A percentile compares a stretch with the other conserved stretches of the same genome.
phyloP scores from a whole-genome alignment of 2,113 vertebrate genomes.

The Ploceus nigricollis region DNA sequence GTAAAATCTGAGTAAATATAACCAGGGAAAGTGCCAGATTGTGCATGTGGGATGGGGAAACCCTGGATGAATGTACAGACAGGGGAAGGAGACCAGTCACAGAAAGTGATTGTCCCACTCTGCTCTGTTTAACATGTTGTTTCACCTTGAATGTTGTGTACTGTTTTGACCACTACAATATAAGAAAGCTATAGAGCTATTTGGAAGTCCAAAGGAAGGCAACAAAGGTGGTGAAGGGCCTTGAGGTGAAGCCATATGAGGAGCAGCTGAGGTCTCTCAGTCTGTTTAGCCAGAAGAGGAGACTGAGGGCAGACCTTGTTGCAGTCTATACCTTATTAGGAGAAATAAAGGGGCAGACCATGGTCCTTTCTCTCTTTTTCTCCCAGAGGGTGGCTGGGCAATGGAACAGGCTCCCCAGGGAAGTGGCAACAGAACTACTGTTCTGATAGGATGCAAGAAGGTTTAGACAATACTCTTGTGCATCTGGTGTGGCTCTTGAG shows the following conservation, averaged over 20 bases:
- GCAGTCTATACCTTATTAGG: no score
- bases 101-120: rapidly evolving
- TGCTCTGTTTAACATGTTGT: neutral
- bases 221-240: neutral
- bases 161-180: neutral
- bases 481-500: no score
- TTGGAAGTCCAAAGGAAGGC: neutral
- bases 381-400: rapidly evolving
- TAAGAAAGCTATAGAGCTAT: neutral
- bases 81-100: neutral
- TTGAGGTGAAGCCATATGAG: neutral
- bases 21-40: neutral
- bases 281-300: neutral
- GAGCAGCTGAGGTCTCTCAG: neutral
- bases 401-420: neutral
- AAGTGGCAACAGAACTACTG: neutral
- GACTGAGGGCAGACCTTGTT: neutral
- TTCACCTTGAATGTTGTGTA: neutral
- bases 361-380: neutral
- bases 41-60: neutral
- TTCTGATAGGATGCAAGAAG: neutral
- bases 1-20: neutral
- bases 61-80: neutral
- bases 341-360: neutral
- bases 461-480: neutral